Percentiles rank a stretch among this genome's conserved stretches.
Conservation (phyloP, 1,140 invertebrate genomes). For the Lasioglossum baleicum region DNA sequence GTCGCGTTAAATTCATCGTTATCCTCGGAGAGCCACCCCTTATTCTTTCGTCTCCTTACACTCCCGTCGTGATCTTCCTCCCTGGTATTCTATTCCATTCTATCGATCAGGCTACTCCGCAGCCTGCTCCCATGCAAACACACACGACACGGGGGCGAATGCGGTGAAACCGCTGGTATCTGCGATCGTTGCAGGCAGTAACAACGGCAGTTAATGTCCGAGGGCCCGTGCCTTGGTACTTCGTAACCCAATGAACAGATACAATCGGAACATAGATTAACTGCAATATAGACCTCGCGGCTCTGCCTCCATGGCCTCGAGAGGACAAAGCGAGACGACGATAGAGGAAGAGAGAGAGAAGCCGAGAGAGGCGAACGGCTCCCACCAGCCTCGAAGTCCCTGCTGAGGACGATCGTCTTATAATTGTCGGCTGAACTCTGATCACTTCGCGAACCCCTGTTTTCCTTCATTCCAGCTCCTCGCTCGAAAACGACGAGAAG, state of each 20-base stretch:
- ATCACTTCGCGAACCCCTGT: conserved; percentile 8
- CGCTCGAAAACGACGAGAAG: no score
- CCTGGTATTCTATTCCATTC: conserved; percentile 68
- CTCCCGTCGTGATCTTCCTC: conserved; percentile 64
- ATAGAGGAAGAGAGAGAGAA: background rate
- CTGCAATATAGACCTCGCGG: conserved; percentile 77
- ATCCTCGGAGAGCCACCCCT: conserved; percentile 34
- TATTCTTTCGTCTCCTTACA: conserved; percentile 48
- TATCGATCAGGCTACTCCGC: conserved; percentile 70
- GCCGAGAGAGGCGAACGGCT: conserved; percentile 14
- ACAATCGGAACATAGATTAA: conserved; percentile 79
- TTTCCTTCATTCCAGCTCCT: conserved; percentile 18
- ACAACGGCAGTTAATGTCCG: conserved; percentile 79
- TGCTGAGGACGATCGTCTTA: conserved; percentile 40
- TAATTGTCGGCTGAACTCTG: conserved; percentile 39
- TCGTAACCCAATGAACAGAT: conserved; percentile 78
- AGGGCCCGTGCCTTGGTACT: conserved; percentile 73
- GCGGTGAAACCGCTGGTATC: conserved; percentile 74
- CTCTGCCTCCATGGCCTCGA: conserved; percentile 49
- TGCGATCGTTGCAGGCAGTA: conserved; percentile 76
- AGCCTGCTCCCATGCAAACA: conserved; percentile 71
- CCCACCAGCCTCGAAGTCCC: conserved; percentile 22
- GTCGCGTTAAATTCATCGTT: conserved; percentile 49
- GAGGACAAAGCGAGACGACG: conserved; percentile 25
- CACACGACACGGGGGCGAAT: conserved; percentile 66